Conservation (phyloP, 2,797 vertebrate genomes). For the Notolepis coatsorum region DNA sequence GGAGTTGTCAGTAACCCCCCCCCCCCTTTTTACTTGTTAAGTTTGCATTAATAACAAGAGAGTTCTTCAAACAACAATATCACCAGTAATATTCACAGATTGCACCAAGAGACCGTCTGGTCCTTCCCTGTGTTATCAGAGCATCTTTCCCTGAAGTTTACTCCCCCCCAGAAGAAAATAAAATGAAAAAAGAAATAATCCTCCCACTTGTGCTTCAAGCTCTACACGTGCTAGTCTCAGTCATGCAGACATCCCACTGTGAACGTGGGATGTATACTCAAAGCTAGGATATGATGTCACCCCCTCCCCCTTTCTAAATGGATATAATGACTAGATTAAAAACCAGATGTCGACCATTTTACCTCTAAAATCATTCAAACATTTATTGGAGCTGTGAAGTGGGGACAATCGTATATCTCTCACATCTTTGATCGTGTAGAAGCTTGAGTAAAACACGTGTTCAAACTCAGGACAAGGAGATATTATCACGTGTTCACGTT, state of each 20-base stretch:
- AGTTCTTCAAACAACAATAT: slow-evolving; percentile 53
- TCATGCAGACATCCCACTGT: slow-evolving; percentile 66
- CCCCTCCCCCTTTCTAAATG: slow-evolving; percentile 11
- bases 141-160: slow-evolving; percentile 73
- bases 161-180: background rate
- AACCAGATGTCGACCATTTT: slow-evolving; percentile 30
- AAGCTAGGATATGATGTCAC: slow-evolving; percentile 51
- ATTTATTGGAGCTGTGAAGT: slow-evolving; percentile 38
- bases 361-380: slow-evolving; percentile 31
- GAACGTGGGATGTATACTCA: slow-evolving; percentile 49
- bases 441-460: slow-evolving; percentile 57
- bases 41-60: slow-evolving; percentile 41
- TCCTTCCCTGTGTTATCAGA: slow-evolving; percentile 67
- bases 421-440: slow-evolving; percentile 28
- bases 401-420: slow-evolving; percentile 23
- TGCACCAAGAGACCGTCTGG: slow-evolving; percentile 63
- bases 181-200: slow-evolving; percentile 4
- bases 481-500: slow-evolving; percentile 23
- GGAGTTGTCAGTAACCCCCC: slow-evolving; percentile 30
- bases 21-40: slow-evolving; percentile 38
- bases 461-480: slow-evolving; percentile 35
- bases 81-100: slow-evolving; percentile 61
- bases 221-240: slow-evolving; percentile 57
- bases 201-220: slow-evolving; percentile 44
- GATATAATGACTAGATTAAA: slow-evolving; percentile 30